Percentiles rank a stretch among this genome's conserved stretches.
Conservation (phyloP, 1,140 invertebrate genomes). For the Cherax destructor region DNA sequence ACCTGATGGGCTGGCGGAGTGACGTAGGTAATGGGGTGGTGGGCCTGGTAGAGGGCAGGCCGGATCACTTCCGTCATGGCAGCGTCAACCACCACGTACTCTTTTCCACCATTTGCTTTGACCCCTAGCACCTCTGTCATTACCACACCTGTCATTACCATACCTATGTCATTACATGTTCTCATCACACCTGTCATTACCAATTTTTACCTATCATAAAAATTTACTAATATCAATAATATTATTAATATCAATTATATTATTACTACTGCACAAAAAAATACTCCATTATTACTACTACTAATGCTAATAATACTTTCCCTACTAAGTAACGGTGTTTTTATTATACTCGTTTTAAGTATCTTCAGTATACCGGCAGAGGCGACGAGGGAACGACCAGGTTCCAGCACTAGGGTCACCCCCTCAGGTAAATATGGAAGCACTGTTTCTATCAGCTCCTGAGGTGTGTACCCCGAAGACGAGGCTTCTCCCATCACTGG, state of each 20-base stretch:
- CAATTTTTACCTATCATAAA: no score
- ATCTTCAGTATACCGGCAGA: slow-evolving; percentile 11
- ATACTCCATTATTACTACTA: no score
- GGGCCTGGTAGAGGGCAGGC: slow-evolving; percentile 35
- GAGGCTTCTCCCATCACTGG: neutral
- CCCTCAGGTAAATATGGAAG: slow-evolving; percentile 17
- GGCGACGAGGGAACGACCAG: slow-evolving; percentile 39
- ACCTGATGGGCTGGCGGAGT: neutral
- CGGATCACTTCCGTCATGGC: slow-evolving; percentile 55
- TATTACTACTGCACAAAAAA: no score
- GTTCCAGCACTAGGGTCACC: slow-evolving; percentile 30
- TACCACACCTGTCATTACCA: slow-evolving; percentile 20
- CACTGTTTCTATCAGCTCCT: slow-evolving; percentile 5
- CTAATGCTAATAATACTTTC: no score
- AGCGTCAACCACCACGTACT: slow-evolving; percentile 44
- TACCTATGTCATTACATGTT: neutral
- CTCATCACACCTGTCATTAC: neutral
- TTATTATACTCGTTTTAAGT: no score
- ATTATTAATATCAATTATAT: no score
- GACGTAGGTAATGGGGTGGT: slow-evolving; percentile 10
- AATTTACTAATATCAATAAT: no score
- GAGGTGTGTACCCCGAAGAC: neutral
- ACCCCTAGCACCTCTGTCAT: slow-evolving; percentile 42
- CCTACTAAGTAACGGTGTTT: no score
- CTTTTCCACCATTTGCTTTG: slow-evolving; percentile 13